Evolutionary conservation across 2,888 invertebrate species (phyloP), one percentile per base, ranked within the genome.

Genomic region (Trichopria drosophilae): DNA sequence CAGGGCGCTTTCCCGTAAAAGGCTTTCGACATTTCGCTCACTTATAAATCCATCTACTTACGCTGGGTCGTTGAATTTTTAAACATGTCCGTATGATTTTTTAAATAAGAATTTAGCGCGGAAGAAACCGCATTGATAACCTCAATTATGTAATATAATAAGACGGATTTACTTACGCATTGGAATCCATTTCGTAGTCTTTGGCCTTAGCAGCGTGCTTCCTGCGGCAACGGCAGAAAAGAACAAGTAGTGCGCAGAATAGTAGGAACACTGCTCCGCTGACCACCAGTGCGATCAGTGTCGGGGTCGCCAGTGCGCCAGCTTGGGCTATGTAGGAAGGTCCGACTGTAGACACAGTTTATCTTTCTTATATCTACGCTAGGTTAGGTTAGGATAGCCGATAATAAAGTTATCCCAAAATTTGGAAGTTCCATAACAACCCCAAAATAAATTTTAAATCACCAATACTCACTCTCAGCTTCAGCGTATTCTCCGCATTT

Each of bases 131-230:
- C n/a, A n/a, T n/a, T 31, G 43, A 41, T 41, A 39, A 31, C 16
- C 22, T 24, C 10, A 18, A 19, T 20, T 19, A 2, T 23, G 32
- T 40, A 37, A 22, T 32, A 37, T 18, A 13, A 35, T 48, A 36
- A 23, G 28, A 32, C n/a, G 28, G 42, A 41, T 29, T 53, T 36
- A 75, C 77, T 76, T 69, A 78, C 78, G 76, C 72, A 59, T 78
- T 77, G 0, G 90, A 86, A 70, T 92, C 91, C 87, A 91, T 89
- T 78, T 93, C 93, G 73, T 92, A 92, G 74, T 93, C 92, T 77
- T 93, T 93, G 20, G 87, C 84, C 62, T 85, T 85, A 56, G 81
- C 81, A 58, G 90, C 87, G 75, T 92, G 90, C 73, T 90, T 90
- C 53, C 88, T 83, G 65, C 88, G 88, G 76, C 92, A 90, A 53